These are phyloP conservation scores for Plotosus lineatus DNA, from an alignment of 2,113 vertebrate species.

Conservation along the genomic window DNA sequence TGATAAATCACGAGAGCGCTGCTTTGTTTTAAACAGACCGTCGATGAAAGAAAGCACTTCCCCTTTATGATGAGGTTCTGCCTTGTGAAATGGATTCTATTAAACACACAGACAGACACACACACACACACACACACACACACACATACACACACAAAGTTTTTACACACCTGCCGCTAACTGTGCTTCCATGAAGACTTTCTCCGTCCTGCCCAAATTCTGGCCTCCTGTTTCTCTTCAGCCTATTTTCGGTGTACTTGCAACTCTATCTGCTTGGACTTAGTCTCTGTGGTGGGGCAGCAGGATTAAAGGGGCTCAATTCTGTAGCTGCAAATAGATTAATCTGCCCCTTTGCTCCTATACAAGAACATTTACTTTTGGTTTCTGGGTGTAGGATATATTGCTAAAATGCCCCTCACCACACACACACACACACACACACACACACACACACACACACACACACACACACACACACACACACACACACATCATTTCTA, in stretches of 20 bases:
- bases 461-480: background rate
- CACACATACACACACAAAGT: background rate
- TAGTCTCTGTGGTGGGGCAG: slow-evolving; percentile 50
- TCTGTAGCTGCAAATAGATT: slow-evolving; percentile 71
- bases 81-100: slow-evolving; percentile 17
- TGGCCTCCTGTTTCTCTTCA: slow-evolving; percentile 59
- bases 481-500: background rate
- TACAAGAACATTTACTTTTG: slow-evolving; percentile 35
- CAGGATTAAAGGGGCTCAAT: slow-evolving; percentile 69
- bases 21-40: slow-evolving; percentile 19
- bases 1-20: slow-evolving; percentile 16
- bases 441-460: background rate
- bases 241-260: slow-evolving; percentile 74
- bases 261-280: slow-evolving; percentile 70
- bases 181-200: slow-evolving; percentile 42
- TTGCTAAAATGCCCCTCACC: slow-evolving; percentile 51
- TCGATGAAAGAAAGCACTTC: slow-evolving; percentile 31
- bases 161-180: slow-evolving; percentile 37
- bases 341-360: slow-evolving; percentile 49
- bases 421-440: slow-evolving; percentile 4
- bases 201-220: slow-evolving; percentile 43
- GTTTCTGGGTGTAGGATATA: slow-evolving; percentile 29
- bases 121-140: background rate
- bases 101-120: slow-evolving; percentile 14
- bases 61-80: slow-evolving; percentile 30